phyloP scores from a whole-genome alignment of 1,140 invertebrate species.

The Achroia grisella region DNA sequence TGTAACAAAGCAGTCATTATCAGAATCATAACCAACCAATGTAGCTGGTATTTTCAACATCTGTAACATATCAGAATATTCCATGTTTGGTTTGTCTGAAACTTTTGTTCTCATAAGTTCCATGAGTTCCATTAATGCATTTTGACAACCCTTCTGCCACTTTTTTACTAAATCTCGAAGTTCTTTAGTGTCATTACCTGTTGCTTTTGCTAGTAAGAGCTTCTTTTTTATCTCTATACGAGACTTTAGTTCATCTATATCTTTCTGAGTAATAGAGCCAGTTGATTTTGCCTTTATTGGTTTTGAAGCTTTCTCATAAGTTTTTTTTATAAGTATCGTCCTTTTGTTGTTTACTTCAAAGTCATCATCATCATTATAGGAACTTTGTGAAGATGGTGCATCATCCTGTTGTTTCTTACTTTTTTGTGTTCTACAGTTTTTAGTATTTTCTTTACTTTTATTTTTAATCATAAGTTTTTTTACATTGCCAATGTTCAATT shows the following conservation, averaged over 20 bases:
- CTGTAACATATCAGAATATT: slow-evolving; percentile 50
- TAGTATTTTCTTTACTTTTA: slow-evolving; percentile 10
- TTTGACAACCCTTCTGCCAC: slow-evolving; percentile 62
- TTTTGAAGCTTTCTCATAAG: slow-evolving; percentile 49
- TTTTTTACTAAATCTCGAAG: slow-evolving; percentile 54
- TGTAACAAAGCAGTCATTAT: slow-evolving; percentile 55
- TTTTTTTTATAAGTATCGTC: slow-evolving; percentile 48
- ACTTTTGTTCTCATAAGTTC: slow-evolving; percentile 54
- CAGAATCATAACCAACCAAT: slow-evolving; percentile 55
- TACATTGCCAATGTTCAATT: slow-evolving; percentile 20
- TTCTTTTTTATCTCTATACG: slow-evolving; percentile 56
- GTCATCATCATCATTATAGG: slow-evolving; percentile 45
- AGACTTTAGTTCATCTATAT: slow-evolving; percentile 50
- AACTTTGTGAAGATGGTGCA: slow-evolving; percentile 25
- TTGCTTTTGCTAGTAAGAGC: slow-evolving; percentile 42
- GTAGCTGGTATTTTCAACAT: slow-evolving; percentile 54
- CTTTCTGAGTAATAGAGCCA: slow-evolving; percentile 59
- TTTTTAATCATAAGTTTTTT: slow-evolving; percentile 13
- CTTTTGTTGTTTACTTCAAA: slow-evolving; percentile 37
- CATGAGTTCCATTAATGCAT: slow-evolving; percentile 50
- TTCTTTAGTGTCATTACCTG: slow-evolving; percentile 47
- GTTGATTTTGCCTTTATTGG: slow-evolving; percentile 57
- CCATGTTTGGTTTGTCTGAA: slow-evolving; percentile 53
- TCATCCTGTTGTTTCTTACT: slow-evolving; percentile 1
- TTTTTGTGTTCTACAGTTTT: slow-evolving; percentile 11